phyloP scores from a whole-genome alignment of 2,113 vertebrate genomes.

The Cyprinodon brontotheroides region DNA sequence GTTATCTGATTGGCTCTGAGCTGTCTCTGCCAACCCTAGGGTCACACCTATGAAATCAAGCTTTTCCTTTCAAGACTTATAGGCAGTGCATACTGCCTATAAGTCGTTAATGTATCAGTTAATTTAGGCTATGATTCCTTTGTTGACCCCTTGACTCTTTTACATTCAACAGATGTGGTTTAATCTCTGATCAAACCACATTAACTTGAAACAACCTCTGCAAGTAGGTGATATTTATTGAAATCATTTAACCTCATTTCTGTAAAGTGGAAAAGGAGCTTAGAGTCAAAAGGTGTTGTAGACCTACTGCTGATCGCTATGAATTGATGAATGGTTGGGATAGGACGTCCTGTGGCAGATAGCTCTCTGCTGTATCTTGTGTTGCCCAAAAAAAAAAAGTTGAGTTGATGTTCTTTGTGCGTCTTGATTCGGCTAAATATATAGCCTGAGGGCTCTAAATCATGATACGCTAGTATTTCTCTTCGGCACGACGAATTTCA shows the following conservation, averaged over 20 bases:
- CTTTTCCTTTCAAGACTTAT: too few species aligned
- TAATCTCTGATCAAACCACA: neutral
- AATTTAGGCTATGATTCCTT: too few species aligned
- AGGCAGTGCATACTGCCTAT: too few species aligned
- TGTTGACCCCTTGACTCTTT: neutral
- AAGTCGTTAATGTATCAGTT: too few species aligned
- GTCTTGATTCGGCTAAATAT: constrained; percentile 8
- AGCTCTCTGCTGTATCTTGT: neutral
- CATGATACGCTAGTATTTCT: constrained; percentile 42
- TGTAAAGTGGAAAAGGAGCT: neutral
- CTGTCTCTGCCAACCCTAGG: too few species aligned
- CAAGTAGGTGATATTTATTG: neutral
- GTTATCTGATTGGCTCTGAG: too few species aligned
- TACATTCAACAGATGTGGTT: neutral
- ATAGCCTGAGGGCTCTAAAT: constrained; percentile 8
- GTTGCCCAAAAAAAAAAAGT: neutral
- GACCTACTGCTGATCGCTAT: neutral
- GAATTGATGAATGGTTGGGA: neutral
- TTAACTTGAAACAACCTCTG: neutral
- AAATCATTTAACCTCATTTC: neutral
- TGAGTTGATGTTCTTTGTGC: neutral
- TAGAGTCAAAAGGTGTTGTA: neutral
- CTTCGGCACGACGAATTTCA: constrained; percentile 68
- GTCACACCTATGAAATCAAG: too few species aligned
- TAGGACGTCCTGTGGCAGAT: neutral